A percentile compares a stretch with the other conserved stretches of the same genome.
These are phyloP conservation scores for Neotoma lepida DNA, from an alignment of 2,113 vertebrate genomes.

Conservation along the genomic window DNA sequence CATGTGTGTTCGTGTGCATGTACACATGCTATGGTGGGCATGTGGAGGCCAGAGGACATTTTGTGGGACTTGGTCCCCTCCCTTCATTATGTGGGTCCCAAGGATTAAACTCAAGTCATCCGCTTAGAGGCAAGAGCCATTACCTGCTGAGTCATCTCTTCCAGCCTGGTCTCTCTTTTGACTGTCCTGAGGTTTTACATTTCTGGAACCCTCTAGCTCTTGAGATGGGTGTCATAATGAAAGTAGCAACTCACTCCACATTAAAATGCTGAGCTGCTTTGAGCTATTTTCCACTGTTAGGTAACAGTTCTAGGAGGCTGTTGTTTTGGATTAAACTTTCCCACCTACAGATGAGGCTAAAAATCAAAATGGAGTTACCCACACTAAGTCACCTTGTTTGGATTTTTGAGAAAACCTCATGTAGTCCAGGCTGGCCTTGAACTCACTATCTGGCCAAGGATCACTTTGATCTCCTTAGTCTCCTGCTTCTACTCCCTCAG, in stretches of 20 bases:
- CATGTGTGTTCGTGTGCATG: not conserved
- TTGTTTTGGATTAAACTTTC: not conserved
- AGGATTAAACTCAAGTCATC: not conserved
- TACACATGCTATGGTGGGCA: not conserved
- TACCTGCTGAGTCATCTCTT: not conserved
- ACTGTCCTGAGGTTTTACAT: not conserved
- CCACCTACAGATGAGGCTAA: not conserved
- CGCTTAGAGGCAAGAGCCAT: not conserved
- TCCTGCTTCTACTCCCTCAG: not conserved
- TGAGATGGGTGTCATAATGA: not conserved
- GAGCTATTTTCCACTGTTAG: not conserved
- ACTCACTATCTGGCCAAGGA: not conserved
- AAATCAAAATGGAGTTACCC: not conserved
- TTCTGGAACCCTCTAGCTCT: not conserved
- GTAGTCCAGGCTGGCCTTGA: not conserved
- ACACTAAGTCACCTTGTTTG: not conserved
- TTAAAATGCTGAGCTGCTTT: not conserved
- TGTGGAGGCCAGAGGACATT: not conserved
- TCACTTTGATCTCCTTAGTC: not conserved
- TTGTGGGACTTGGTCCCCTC: not conserved
- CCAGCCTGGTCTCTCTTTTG: not conserved
- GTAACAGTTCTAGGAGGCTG: not conserved
- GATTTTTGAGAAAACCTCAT: not conserved
- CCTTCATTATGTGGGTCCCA: not conserved
- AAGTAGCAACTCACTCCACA: not conserved